Conservation (phyloP, 2,888 invertebrate genomes). For the Diploptera punctata region DNA sequence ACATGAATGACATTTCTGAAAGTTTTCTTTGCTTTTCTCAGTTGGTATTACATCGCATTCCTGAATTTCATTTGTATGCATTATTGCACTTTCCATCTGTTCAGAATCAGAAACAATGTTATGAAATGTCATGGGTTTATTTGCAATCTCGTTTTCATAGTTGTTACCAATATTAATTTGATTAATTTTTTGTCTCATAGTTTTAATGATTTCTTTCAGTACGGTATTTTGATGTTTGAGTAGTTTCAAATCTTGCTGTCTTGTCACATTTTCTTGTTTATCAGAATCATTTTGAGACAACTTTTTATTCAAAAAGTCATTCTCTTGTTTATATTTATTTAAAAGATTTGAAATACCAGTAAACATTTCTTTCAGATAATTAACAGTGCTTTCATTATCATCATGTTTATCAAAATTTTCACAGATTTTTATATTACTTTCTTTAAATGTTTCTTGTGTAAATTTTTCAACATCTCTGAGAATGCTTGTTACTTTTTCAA, state of each 20-base stretch:
- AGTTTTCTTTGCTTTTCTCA: neutral
- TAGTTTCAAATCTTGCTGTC: neutral
- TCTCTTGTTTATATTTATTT: neutral
- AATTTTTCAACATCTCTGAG: neutral
- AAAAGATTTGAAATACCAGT: neutral
- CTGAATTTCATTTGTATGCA: neutral
- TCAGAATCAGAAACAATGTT: too few species aligned
- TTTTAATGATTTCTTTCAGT: neutral
- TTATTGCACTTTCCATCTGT: too few species aligned
- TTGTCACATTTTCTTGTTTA: neutral
- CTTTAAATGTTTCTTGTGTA: neutral
- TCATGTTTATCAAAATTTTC: neutral
- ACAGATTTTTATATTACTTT: neutral
- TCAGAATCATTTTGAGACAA: neutral
- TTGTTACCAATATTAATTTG: too few species aligned
- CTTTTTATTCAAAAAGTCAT: neutral
- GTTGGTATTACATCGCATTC: neutral
- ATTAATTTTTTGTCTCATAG: neutral
- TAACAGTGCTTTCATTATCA: neutral
- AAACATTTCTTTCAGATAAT: neutral
- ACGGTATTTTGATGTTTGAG: neutral
- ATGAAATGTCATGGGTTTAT: too few species aligned
- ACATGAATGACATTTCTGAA: neutral
- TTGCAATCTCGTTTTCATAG: too few species aligned
- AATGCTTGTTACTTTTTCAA: neutral